These are phyloP conservation scores for Plebejus melissa DNA, from an alignment of 2,888 invertebrate genomes.

Conservation along the genomic window DNA sequence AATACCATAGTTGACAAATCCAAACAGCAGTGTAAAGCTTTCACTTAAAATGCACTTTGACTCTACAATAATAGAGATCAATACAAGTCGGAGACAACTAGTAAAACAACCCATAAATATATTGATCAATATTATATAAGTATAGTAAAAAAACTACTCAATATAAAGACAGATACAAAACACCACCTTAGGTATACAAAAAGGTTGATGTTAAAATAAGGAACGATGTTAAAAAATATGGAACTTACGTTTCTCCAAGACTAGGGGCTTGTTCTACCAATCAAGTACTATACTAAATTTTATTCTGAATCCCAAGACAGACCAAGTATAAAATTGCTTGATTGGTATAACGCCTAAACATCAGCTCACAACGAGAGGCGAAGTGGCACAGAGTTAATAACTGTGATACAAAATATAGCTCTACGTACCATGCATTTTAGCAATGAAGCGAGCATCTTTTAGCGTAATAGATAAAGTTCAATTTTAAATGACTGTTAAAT, in stretches of 20 bases:
- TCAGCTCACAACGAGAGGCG: neutral
- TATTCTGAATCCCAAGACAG: neutral
- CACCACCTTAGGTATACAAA: neutral
- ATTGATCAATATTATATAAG: constrained; percentile 22
- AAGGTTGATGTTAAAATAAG: neutral
- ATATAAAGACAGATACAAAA: constrained; percentile 15
- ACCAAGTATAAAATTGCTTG: neutral
- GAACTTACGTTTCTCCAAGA: neutral
- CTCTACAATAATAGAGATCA: constrained; percentile 24
- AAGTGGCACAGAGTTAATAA: neutral
- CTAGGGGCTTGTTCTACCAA: neutral
- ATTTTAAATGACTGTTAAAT: neutral
- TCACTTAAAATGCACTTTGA: constrained; percentile 21
- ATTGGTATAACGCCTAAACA: neutral
- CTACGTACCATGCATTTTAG: no score
- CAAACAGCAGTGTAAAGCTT: constrained; percentile 22
- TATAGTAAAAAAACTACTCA: constrained; percentile 25
- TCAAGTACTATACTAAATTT: neutral
- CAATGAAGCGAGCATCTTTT: neutral
- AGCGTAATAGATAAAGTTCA: neutral
- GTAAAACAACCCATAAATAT: constrained; percentile 12
- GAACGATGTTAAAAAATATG: constrained; percentile 1
- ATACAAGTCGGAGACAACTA: neutral
- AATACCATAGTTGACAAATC: constrained; percentile 19
- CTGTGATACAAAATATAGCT: no score